Base-by-base conservation (phyloP, 2,888 invertebrate genomes). In the Coelogynopora nodosa region DNA sequence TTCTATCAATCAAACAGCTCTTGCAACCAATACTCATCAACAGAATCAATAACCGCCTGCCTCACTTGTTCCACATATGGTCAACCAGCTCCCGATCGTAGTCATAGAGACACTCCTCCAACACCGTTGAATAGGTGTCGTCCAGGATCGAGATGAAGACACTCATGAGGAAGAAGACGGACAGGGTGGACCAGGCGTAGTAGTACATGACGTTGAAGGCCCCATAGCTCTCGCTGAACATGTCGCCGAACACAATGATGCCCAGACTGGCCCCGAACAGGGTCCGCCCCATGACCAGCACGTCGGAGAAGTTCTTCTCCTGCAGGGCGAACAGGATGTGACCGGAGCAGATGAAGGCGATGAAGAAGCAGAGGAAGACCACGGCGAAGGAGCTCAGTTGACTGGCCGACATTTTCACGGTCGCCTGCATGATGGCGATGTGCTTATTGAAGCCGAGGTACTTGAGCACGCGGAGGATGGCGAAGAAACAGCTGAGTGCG, bases 81-180 rank as follows among this genome's bases (percentile, higher is more conserved):
- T 86, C 83, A 5, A 86, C 86, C 5, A 86, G 30, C 28, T 86
- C 86, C 74, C 84, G 30, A 86, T 86, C 86, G 31, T 86, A 86
- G 31, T 84, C 83, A 30, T 86, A 86, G 74, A 28, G 85, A 26
- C 86, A 27, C 31, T 86, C 85, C 27, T 30, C 49, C 13, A 86
- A 28, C 10, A 74, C 74, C 27, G 29, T 30, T 10, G 82, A 27
- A 28, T 86, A 86, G 0, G 86, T 86, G 86, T 89, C 89, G 13
- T 88, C 87, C n/a, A 90, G 88, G n/a, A 90, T 88, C 2, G 89
- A 89, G 84, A 90, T 86, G 84, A 90, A 90, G 88, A 89, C 89
- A 10, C 89, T 90, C 74, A 89, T 84, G 13, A 90, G 88, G 30
- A 89, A 87, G 85, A 90, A 90, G 18, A 90, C 89, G 13, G 89